Evolutionary conservation across 2,888 invertebrate species (phyloP), one percentile per base, ranked within the genome.

Genomic region (Hermaeophaga mercurialis): DNA sequence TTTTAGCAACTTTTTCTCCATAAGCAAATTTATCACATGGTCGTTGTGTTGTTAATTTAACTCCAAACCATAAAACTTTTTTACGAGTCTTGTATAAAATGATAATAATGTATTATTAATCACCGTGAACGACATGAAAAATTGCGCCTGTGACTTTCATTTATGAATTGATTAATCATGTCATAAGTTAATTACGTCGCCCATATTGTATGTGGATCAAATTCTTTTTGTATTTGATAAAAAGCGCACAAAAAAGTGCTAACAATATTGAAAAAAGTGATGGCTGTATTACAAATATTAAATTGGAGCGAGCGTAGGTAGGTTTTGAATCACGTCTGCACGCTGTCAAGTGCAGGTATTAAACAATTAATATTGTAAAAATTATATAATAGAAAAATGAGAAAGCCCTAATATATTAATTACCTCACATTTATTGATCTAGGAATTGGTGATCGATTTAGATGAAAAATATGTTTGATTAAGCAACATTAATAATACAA

Each of bases 161-260:
- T 59, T 54, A 62, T 47, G 54, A 56, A 62, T 62, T 62, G 56
- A 62, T 59, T 62, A 62, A 59, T 59, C 52, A 56, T 57, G 61
- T 59, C 56, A 47, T 52, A 41, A 54, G 56, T 62, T 53, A 62
- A 62, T 62, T 62, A 57, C 50, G 49, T 24, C 31, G 24, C 24
- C 15, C 24, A 14, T 44, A 24, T 48, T 38, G 8, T 38, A 24
- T 24, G 24, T 38, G 26, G 36, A 48, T 48, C 47, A 38, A n/a
- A 15, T 12, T 48, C 22, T 46, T 48, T 38, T 43, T 11, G 31
- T 31, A 3, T 31, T n/a, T 31, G 11, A 31, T n/a, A 31, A 31
- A 22, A 22, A 22, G 22, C 17, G 22, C 19, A 8, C 7, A 22
- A 22, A 22, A 41, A 41, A n/a, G n/a, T 39, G 7, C 8, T 18